Conservation (phyloP, 2,113 vertebrate species). For the Rhinopithecus roxellana region DNA sequence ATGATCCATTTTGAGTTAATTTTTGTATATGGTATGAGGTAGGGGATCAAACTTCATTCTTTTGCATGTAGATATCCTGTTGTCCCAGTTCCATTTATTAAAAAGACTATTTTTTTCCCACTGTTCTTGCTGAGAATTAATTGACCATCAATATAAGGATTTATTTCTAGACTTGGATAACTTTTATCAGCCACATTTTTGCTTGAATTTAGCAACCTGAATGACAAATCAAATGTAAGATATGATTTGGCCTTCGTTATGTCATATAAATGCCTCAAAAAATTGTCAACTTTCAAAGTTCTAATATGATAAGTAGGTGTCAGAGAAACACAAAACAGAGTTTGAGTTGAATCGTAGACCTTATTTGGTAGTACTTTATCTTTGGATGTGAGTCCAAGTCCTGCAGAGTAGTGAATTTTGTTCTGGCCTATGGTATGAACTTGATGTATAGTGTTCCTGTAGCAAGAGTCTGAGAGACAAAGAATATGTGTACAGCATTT, state of each 20-base stretch:
- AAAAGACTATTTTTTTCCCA: too few species aligned
- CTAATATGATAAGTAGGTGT: not conserved
- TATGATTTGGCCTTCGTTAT: not conserved
- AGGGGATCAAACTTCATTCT: too few species aligned
- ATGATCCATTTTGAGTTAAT: too few species aligned
- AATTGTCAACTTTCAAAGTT: not conserved
- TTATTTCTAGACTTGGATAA: not conserved
- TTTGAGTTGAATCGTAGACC: not conserved
- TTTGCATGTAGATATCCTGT: too few species aligned
- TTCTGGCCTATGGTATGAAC: not conserved
- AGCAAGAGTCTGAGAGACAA: not conserved
- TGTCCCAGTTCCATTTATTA: too few species aligned
- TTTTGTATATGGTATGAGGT: too few species aligned
- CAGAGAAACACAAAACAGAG: not conserved
- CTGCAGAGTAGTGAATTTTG: not conserved
- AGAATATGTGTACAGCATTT: not conserved
- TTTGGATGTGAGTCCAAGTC: not conserved
- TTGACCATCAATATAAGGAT: not conserved
- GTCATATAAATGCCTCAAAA: not conserved
- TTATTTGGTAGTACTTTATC: not conserved
- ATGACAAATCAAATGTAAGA: not conserved
- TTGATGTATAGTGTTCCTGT: not conserved
- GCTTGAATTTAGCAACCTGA: constrained; percentile 10
- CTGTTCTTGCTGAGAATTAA: too few species aligned
- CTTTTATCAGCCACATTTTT: not conserved